Base-by-base conservation (phyloP, 2,888 invertebrate species). In the Chymomyza amoena region DNA sequence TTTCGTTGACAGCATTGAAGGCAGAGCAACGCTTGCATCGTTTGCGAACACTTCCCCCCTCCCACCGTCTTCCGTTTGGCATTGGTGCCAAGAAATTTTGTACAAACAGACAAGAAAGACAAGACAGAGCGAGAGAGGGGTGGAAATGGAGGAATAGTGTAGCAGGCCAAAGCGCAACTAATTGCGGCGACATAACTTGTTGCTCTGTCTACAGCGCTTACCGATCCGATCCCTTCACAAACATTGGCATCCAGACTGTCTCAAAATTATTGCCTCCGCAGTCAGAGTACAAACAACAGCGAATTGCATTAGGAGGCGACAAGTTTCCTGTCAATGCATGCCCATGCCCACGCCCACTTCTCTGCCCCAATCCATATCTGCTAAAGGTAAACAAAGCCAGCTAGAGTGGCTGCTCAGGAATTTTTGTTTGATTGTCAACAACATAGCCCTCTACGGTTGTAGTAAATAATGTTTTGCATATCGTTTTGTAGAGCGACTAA, bases 141-240 rank as follows among this genome's bases (percentile, higher is more conserved):
- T 32, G 6, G 25, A 18, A 9, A 57, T 9, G 5, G 57, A 4
- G 25, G 25, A 4, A 56, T 25, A 9, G 57, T 57, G 20, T 28
- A 10, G 57, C 20, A 25, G 32, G 59, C 28, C 4, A n/a, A 75
- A 39, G 83, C 75, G 57, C 85, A 80, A 84, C 84, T 84, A 87
- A 85, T 87, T 87, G 87, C 80, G 85, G 85, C 83, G 76, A 77
- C 80, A 82, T 79, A 87, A 84, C 83, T 86, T 84, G 83, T 84
- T 84, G 83, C 83, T 76, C 61, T 68, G 52, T 69, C 73, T 78
- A 61, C 52, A 71, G n/a, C n/a, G 66, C 66, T 39, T 60, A 61
- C 61, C 61, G 61, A 45, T 20, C 32, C 64, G 57, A 25, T 56
- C 56, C 39, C 10, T 10, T 13, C 39, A 7, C 4, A 45, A 13